Evolutionary conservation across 2,113 vertebrate genomes (phyloP).

Genomic region (Cricetomys ansorgei): DNA sequence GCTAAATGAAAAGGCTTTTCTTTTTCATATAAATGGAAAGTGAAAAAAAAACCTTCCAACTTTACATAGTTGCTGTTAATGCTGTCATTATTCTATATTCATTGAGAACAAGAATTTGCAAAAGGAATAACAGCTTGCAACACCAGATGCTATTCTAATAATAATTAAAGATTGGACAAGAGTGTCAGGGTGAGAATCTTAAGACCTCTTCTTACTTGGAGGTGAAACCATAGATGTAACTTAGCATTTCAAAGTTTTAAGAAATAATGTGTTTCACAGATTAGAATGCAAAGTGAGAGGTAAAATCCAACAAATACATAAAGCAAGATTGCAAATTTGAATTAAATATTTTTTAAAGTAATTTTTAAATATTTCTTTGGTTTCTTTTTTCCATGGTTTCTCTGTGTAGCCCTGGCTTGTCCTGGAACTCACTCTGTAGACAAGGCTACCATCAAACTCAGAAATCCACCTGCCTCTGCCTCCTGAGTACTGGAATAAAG

Average conservation of each 20-base stretch:
- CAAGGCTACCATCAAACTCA: neutral
- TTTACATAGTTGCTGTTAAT: conserved; percentile 21
- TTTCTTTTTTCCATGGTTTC: neutral
- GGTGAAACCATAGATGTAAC: neutral
- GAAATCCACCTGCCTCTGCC: neutral
- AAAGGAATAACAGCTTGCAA: neutral
- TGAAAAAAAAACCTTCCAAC: neutral
- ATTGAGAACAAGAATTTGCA: neutral
- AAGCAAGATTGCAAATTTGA: neutral
- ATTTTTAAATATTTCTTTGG: neutral
- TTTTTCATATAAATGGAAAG: conserved; percentile 26
- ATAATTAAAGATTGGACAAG: neutral
- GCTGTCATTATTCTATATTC: neutral
- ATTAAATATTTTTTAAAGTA: neutral
- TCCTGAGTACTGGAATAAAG: neutral
- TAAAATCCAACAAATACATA: neutral
- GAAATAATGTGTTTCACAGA: conserved; percentile 18
- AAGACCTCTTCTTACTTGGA: neutral
- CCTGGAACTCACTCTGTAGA: neutral
- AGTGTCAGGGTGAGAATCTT: neutral
- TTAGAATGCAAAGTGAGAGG: neutral
- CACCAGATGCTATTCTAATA: neutral
- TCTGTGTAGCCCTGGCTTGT: neutral
- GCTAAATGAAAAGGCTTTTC: neutral
- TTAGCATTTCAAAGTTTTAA: neutral